Conservation (phyloP, 2,888 invertebrate species). For the Napeogenes sylphis region DNA sequence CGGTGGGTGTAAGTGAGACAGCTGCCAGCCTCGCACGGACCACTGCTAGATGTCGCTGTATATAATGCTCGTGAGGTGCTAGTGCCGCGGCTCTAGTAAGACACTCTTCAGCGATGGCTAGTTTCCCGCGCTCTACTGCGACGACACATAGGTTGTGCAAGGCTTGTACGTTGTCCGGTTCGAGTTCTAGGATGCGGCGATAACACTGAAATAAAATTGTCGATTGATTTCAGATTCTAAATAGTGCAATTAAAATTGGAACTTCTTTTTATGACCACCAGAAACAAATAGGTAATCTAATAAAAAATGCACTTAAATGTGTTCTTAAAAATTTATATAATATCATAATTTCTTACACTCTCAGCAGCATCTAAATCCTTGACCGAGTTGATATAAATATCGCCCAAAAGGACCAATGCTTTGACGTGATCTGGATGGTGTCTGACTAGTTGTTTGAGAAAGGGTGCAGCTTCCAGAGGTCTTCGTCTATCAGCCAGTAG, state of each 20-base stretch:
- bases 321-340: background rate
- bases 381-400: conserved; percentile 96
- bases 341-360: conserved; percentile 79
- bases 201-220: conserved; percentile 83
- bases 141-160: conserved; percentile 98
- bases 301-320: background rate
- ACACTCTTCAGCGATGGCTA: conserved; percentile 91
- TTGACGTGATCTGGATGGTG: conserved; percentile 96
- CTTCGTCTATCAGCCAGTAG: conserved; percentile 91
- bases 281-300: background rate
- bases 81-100: conserved; percentile 87
- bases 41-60: conserved; percentile 91
- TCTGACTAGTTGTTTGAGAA: conserved; percentile 91
- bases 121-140: conserved; percentile 92
- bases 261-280: background rate
- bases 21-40: conserved; percentile 82
- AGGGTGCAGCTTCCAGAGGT: conserved; percentile 94
- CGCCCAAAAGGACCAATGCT: conserved; percentile 94
- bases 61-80: conserved; percentile 94
- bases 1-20: conserved; percentile 61
- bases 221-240: background rate
- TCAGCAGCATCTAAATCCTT: conserved; percentile 97
- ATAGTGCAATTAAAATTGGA: background rate
- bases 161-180: conserved; percentile 95
- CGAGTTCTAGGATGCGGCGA: conserved; percentile 89